Evolutionary conservation across 1,140 invertebrate genomes (phyloP).

Genomic region (Ctenoplectra terminalis): DNA sequence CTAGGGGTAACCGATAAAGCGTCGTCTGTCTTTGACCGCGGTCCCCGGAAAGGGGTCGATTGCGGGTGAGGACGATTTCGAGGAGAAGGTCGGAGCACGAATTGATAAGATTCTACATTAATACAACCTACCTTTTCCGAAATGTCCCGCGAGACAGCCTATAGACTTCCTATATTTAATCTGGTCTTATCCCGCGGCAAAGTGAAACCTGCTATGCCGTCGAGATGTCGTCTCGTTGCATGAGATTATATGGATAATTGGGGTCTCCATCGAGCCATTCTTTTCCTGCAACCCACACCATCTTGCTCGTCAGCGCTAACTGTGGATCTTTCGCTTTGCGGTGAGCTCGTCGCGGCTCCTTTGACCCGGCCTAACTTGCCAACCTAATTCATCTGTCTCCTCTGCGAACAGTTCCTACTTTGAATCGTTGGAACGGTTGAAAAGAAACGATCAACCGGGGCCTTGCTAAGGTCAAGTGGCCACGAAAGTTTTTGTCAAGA

Average conservation of each 20-base stretch:
- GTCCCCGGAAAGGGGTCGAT: neutral
- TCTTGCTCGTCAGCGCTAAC: conserved; percentile 27
- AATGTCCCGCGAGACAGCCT: conserved; percentile 55
- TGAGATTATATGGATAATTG: conserved; percentile 69
- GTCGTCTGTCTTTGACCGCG: conserved; percentile 4
- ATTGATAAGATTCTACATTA: conserved; percentile 63
- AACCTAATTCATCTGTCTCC: conserved; percentile 56
- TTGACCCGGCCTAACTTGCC: conserved; percentile 43
- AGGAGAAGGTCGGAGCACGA: conserved; percentile 12
- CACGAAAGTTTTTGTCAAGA: conserved; percentile 11
- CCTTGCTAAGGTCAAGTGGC: conserved; percentile 29
- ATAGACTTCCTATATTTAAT: conserved; percentile 60
- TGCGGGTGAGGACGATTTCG: neutral
- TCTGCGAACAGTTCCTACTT: conserved; percentile 17
- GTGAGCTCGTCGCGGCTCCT: conserved; percentile 22
- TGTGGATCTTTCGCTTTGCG: conserved; percentile 33
- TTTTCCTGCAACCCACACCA: conserved; percentile 38
- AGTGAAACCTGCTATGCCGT: conserved; percentile 45
- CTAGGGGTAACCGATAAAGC: conserved; percentile 19
- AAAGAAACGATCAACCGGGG: conserved; percentile 39
- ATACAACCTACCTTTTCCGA: conserved; percentile 53
- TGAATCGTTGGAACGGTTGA: conserved; percentile 10
- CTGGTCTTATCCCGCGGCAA: conserved; percentile 46
- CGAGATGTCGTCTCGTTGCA: conserved; percentile 50
- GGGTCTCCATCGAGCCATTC: conserved; percentile 60